Base-by-base conservation (phyloP, 1,140 invertebrate genomes). In the Lepidurus couesii region DNA sequence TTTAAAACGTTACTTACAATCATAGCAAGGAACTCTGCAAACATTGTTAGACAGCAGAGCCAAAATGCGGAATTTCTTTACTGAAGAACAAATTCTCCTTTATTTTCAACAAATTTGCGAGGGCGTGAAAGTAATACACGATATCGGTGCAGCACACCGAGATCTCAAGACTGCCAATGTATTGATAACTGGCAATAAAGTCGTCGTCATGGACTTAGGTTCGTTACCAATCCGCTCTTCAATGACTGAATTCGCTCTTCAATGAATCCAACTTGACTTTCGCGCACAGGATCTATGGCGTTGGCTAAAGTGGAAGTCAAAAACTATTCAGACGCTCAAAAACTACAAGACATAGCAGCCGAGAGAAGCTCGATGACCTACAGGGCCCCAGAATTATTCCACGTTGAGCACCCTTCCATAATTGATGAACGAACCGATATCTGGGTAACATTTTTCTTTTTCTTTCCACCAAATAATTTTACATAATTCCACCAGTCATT, bases 341-440 rank as follows among this genome's bases (percentile, higher is more conserved):
- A 87, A 75, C 83, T 95, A 21, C 92, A 95, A 85, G 95, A 96
- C 84, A 84, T 90, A 75, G 94, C 93, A 8, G 91, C 91, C 77
- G 93, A 95, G 86, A 87, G 92, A 80, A 94, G 92, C 84, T 93
- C 92, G 26, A 95, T 96, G 90, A 90, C 93, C 11, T 96, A 95
- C 82, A 87, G 92, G 83, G 92, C 94, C 24, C 95, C 94, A 21
- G 94, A 96, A 86, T 85, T 96, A 43, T 96, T 96, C 82, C 92
- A 92, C 82, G 92, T 95, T 47, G 91, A 95, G 85, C 91, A 90
- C 79, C 91, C 92, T 82, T 90, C 90, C 83, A 89, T 90, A 82
- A 89, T 96, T 80, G 93, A 95, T 85, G 93, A 95, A 85, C 85
- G 92, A 80, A 93, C 92, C 45, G 94, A 96, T 86, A 91, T 96